phyloP scores from a whole-genome alignment of 2,888 invertebrate species.

The Diarsia rubi region DNA sequence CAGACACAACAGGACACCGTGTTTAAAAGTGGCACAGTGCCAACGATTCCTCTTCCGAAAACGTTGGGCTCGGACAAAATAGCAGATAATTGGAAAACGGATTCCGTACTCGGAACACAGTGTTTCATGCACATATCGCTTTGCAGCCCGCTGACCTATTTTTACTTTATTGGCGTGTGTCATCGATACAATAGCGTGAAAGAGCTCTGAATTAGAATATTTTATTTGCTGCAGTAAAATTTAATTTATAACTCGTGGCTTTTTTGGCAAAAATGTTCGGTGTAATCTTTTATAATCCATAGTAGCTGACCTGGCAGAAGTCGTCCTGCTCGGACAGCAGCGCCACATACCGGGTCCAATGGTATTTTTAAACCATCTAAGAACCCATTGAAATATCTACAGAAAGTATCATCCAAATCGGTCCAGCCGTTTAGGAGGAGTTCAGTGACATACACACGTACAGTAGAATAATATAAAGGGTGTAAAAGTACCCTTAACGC shows the following conservation, averaged over 20 bases:
- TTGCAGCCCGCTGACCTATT: constrained; percentile 61
- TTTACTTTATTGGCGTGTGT: constrained; percentile 64
- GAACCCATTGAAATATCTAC: no score
- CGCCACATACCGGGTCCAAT: no score
- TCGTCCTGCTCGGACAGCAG: no score
- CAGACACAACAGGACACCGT: constrained; percentile 44
- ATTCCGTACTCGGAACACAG: constrained; percentile 53
- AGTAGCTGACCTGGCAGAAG: no score
- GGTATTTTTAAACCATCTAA: no score
- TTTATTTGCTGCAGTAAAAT: constrained; percentile 57
- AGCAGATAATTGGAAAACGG: constrained; percentile 63
- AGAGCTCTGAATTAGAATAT: constrained; percentile 59
- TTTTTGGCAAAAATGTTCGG: not conserved
- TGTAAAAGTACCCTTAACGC: no score
- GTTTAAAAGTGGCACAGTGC: constrained; percentile 60
- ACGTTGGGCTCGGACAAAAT: constrained; percentile 49
- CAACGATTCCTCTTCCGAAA: constrained; percentile 49
- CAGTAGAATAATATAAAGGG: no score
- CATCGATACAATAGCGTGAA: constrained; percentile 61
- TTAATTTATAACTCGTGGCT: constrained; percentile 45
- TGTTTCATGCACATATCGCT: constrained; percentile 61
- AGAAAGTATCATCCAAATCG: no score
- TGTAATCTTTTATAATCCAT: not conserved
- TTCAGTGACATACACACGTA: no score
- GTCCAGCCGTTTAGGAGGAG: no score